phyloP scores from a whole-genome alignment of 2,888 invertebrate species.

The Acronicta leporina region DNA sequence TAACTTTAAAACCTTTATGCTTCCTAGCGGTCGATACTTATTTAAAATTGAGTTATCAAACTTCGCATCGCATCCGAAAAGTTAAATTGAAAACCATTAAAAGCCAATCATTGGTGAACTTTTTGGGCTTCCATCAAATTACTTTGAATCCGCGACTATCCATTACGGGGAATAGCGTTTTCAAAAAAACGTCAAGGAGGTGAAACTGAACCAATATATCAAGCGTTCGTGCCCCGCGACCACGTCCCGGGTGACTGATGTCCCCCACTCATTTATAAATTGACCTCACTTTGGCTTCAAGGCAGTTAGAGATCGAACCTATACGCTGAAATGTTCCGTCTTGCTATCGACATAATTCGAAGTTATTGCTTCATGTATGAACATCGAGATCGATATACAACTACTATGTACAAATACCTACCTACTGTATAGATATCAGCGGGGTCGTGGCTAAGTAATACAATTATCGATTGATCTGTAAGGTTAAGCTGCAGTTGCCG shows the following conservation, averaged over 20 bases:
- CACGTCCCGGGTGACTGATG: slow-evolving; percentile 77
- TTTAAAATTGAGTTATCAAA: slow-evolving; percentile 76
- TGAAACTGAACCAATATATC: slow-evolving; percentile 78
- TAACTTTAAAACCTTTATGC: slow-evolving; percentile 29
- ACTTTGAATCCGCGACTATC: slow-evolving; percentile 74
- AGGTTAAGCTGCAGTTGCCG: no score
- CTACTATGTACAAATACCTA: no score
- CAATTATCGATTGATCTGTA: no score
- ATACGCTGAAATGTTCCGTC: slow-evolving; percentile 52
- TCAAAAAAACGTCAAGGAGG: slow-evolving; percentile 81
- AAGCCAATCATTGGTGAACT: slow-evolving; percentile 74
- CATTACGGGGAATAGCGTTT: slow-evolving; percentile 76
- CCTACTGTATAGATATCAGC: no score
- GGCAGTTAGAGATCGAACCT: slow-evolving; percentile 67
- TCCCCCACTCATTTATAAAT: slow-evolving; percentile 81
- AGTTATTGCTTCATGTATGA: slow-evolving; percentile 34
- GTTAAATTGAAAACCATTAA: slow-evolving; percentile 83
- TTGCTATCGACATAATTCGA: slow-evolving; percentile 30
- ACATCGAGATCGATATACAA: slow-evolving; percentile 2
- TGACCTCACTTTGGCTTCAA: slow-evolving; percentile 76
- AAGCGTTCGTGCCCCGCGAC: slow-evolving; percentile 69
- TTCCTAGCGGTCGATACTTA: slow-evolving; percentile 54
- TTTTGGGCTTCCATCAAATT: slow-evolving; percentile 70
- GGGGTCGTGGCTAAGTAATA: no score
- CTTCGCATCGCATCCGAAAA: slow-evolving; percentile 73